Percentiles rank a stretch among this genome's conserved stretches.
Evolutionary conservation across 1,140 invertebrate species (phyloP).

Genomic region (Zaprionus nigranus): DNA sequence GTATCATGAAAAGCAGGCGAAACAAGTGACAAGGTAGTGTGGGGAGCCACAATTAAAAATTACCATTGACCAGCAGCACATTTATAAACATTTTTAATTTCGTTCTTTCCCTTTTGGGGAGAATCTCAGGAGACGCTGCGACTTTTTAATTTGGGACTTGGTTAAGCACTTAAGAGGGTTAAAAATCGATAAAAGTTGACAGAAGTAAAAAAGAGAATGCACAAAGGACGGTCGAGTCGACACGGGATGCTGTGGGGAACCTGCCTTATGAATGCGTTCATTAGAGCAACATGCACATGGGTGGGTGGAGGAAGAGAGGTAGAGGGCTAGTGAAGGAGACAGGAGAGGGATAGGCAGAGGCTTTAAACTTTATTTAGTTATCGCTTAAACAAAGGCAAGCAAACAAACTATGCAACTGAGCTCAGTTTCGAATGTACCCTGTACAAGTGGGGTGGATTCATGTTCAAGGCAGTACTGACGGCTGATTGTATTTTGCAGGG

Average conservation of each 20-base stretch:
- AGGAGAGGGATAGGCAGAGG: slow-evolving; percentile 5
- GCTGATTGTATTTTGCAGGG: background rate
- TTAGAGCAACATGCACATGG: slow-evolving; percentile 43
- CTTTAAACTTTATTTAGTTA: slow-evolving; percentile 75
- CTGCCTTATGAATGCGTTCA: slow-evolving; percentile 68
- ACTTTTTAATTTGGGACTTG: slow-evolving; percentile 79
- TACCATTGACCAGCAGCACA: slow-evolving; percentile 71
- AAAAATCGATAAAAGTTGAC: slow-evolving; percentile 78
- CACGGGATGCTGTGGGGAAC: slow-evolving; percentile 35
- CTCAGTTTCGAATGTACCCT: slow-evolving; percentile 16
- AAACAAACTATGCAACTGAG: slow-evolving; percentile 44
- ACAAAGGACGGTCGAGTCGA: slow-evolving; percentile 53
- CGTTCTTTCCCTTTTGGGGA: slow-evolving; percentile 46
- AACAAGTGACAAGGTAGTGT: background rate
- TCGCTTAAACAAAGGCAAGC: slow-evolving; percentile 67
- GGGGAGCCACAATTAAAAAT: slow-evolving; percentile 67
- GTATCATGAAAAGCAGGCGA: background rate
- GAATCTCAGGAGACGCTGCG: slow-evolving; percentile 67
- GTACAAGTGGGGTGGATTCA: background rate
- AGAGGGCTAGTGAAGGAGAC: background rate
- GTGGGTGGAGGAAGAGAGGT: background rate
- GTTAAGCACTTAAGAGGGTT: slow-evolving; percentile 79
- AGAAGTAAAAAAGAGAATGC: slow-evolving; percentile 36
- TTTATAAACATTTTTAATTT: slow-evolving; percentile 65
- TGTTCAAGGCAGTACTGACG: too few relatives aligned